These are phyloP conservation scores for Smithornis capensis DNA, from an alignment of 2,113 vertebrate species.

Conservation along the genomic window DNA sequence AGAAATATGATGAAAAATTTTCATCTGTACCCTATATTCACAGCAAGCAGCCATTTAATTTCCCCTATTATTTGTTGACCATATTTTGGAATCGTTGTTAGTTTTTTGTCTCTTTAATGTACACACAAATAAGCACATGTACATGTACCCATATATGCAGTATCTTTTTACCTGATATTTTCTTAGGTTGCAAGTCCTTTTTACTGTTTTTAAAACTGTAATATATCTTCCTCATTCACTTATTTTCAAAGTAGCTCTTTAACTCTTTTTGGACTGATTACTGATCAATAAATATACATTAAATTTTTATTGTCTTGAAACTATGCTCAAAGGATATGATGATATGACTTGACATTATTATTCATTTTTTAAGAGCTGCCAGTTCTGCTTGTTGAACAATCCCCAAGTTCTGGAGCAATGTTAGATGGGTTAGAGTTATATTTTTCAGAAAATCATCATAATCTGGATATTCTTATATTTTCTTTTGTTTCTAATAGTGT, in stretches of 20 bases:
- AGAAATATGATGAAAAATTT: constrained; percentile 57
- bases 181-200: constrained; percentile 50
- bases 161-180: constrained; percentile 52
- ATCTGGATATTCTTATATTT: background rate
- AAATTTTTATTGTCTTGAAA: constrained; percentile 66
- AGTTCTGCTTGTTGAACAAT: constrained; percentile 43
- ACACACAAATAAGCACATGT: rapidly evolving
- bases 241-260: constrained; percentile 61
- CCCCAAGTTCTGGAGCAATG: background rate
- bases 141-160: background rate
- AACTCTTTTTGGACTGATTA: constrained; percentile 52
- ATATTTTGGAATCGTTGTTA: background rate
- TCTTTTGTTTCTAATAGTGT: background rate
- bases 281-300: constrained; percentile 64
- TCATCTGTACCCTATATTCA: background rate
- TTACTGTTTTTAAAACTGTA: constrained; percentile 28
- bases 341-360: constrained; percentile 54
- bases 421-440: background rate
- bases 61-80: background rate
- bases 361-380: constrained; percentile 41
- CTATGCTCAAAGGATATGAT: constrained; percentile 51
- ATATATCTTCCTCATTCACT: constrained; percentile 32
- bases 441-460: background rate
- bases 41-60: background rate
- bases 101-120: background rate